Base-by-base conservation (phyloP, 2,797 vertebrate species). In the Potorous gilbertii region DNA sequence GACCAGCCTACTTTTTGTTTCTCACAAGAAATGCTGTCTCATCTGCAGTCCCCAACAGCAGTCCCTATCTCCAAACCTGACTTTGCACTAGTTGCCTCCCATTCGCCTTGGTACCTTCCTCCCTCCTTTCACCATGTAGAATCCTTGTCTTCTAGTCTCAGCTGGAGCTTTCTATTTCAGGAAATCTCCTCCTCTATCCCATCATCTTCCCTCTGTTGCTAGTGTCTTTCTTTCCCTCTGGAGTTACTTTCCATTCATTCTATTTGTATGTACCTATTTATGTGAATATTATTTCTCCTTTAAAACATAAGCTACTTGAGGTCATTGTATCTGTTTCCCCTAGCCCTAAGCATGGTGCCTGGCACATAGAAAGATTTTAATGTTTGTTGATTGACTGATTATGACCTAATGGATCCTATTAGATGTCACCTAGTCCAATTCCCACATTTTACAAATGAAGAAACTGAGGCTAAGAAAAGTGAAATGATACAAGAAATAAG, bases 231-330 rank as follows among this genome's bases (percentile, higher is more conserved):
- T 62, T 81, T 81, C 66, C 18, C 18, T 81, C n/a, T 40, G 40
- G 16, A 40, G 5, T 46, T 46, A 81, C 40, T 50, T 50, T 50
- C 21, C 74, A 87, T 50, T 50, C 40, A 50, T 87, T 46, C 40
- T 46, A 93, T 52, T 55, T 5, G 1, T 46, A 18, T 54, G 46
- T 46, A 87, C 16, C 24, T 55, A 5, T 91, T 62, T 56, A 54
- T 55, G 40, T 62, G 89, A 93, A 29, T 89, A 62, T 74, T 93
- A 52, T 94, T 56, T 94, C 92, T 96, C 74, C 55, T 93, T 92
- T 89, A 66, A 21, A 59, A 55, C 28, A 54, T 59, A 94, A 95
- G n/a, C 55, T 95, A 40, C 24, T 55, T 4, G 46, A 92, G 9
- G 57, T 55, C 90, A 46, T 66, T 2, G 4, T 90, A 92, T 92